These are phyloP conservation scores for Bolinopsis microptera DNA, from an alignment of 37 sponge, comb jelly and placozoan species.

Conservation along the genomic window DNA sequence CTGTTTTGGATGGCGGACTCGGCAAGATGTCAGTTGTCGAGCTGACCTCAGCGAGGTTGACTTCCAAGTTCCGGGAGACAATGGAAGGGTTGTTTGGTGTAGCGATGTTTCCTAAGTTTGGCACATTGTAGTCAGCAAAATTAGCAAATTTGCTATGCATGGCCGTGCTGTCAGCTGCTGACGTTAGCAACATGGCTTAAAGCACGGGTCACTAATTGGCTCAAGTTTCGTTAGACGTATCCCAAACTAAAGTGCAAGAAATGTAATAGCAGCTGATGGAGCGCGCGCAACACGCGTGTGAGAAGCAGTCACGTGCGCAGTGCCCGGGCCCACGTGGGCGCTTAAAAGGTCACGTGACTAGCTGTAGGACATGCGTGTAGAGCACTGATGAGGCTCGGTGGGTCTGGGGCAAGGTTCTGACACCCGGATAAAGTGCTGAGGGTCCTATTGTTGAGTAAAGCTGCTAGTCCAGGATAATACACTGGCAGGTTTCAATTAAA, in stretches of 20 bases:
- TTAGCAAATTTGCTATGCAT: slow-evolving; percentile 52
- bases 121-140: slow-evolving; percentile 46
- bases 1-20: background rate
- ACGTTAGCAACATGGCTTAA: slow-evolving; percentile 17
- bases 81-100: background rate
- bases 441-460: background rate
- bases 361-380: background rate
- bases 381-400: background rate
- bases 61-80: slow-evolving; percentile 30
- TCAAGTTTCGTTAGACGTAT: background rate
- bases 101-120: background rate
- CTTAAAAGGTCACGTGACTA: slow-evolving; percentile 27
- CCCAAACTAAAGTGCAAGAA: slow-evolving; percentile 37
- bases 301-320: background rate
- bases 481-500: too few species aligned
- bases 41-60: slow-evolving; percentile 30
- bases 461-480: too few species aligned
- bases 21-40: slow-evolving; percentile 17
- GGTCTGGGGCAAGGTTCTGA: background rate
- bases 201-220: background rate
- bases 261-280: slow-evolving; percentile 26
- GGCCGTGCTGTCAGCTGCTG: slow-evolving; percentile 36
- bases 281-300: slow-evolving; percentile 54
- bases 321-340: background rate
- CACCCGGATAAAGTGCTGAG: background rate